These are phyloP conservation scores for Onchidella celtica DNA, from an alignment of 2,888 invertebrate genomes.

Conservation along the genomic window DNA sequence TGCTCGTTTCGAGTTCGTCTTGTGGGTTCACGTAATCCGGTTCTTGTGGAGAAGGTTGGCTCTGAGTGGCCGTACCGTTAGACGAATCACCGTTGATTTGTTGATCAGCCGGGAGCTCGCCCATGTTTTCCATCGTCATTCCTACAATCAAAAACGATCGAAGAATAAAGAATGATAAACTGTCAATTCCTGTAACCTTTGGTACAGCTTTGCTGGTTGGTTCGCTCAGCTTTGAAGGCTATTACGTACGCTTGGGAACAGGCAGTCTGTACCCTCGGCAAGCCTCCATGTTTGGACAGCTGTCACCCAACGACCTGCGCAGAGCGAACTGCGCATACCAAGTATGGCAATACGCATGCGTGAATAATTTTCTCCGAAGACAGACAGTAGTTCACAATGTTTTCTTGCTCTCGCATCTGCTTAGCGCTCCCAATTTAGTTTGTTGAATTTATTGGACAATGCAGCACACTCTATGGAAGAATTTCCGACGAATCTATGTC, in stretches of 20 bases:
- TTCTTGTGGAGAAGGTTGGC: constrained; percentile 59
- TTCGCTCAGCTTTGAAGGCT: constrained; percentile 73
- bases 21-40: constrained; percentile 66
- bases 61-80: constrained; percentile 56
- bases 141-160: constrained; percentile 78
- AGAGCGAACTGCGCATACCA: constrained; percentile 73
- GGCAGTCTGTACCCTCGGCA: constrained; percentile 73
- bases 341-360: constrained; percentile 68
- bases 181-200: constrained; percentile 77
- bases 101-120: constrained; percentile 79
- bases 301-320: constrained; percentile 76
- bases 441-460: constrained; percentile 45
- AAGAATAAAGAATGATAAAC: constrained; percentile 77
- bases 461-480: too few relatives aligned
- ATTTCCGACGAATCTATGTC: too few relatives aligned
- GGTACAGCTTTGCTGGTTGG: constrained; percentile 76
- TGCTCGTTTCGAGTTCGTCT: constrained; percentile 69
- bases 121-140: constrained; percentile 81
- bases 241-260: constrained; percentile 76
- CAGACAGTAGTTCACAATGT: constrained; percentile 39
- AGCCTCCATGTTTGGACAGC: constrained; percentile 80
- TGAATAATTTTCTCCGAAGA: constrained; percentile 58
- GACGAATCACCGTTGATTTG: constrained; percentile 77
- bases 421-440: constrained; percentile 36
- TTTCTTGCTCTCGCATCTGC: constrained; percentile 52